These are phyloP conservation scores for Axinella damicornis DNA, from an alignment of 37 sponge, comb jelly and placozoan genomes.

Conservation along the genomic window DNA sequence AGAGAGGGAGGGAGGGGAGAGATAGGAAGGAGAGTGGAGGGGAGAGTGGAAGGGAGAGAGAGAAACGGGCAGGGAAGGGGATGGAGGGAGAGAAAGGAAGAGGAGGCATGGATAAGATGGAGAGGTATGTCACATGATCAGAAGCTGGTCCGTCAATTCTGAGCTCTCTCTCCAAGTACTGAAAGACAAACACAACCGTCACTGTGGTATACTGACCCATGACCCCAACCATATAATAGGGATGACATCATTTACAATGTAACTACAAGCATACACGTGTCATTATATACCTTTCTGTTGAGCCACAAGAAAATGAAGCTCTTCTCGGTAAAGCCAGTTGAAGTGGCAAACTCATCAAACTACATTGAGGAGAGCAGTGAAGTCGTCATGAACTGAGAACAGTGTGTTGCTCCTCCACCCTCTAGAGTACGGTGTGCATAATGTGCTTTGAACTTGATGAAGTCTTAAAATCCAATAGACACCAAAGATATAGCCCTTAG, in stretches of 20 bases:
- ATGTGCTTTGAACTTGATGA: too few species aligned
- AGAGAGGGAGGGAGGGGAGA: too few species aligned
- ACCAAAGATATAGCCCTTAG: too few species aligned
- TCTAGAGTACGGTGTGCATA: neutral
- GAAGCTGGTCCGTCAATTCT: conserved; percentile 63
- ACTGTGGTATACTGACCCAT: too few species aligned
- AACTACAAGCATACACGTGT: too few species aligned
- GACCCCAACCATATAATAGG: too few species aligned
- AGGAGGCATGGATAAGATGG: neutral
- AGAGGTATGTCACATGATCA: neutral
- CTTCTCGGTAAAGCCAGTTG: conserved; percentile 67
- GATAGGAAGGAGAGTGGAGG: too few species aligned
- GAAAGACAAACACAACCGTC: conserved; percentile 5
- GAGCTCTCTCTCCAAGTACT: conserved; percentile 95
- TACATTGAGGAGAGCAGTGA: neutral
- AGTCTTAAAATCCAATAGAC: too few species aligned
- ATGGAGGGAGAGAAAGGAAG: conserved; percentile 11
- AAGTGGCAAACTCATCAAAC: conserved; percentile 78
- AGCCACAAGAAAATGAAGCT: conserved; percentile 95
- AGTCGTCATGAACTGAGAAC: too few species aligned
- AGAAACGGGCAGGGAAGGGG: too few species aligned
- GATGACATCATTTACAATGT: too few species aligned
- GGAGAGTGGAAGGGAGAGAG: neutral
- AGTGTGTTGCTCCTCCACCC: too few species aligned
- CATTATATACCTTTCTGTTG: conserved; percentile 82